Evolutionary conservation across 2,797 vertebrate species (phyloP), one percentile per base, ranked within the genome.

Genomic region (Benthosema pterotum): DNA sequence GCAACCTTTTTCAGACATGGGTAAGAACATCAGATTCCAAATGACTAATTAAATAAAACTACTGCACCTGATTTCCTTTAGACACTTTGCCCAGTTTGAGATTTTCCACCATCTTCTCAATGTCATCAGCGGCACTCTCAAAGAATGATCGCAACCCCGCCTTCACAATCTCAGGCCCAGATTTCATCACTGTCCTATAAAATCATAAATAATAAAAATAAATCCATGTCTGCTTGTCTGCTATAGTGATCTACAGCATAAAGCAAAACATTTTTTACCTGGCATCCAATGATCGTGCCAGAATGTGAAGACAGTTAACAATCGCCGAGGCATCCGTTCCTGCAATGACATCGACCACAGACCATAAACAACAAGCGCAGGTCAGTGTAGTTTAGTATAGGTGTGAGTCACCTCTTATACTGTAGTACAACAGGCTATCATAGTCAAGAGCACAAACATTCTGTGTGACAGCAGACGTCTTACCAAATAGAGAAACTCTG

Each of bases 91-190:
- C 96, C 5, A 98, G 91, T 73, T 95, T 93, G 9, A 98, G 92
- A 82, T 97, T 96, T 85, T 97, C 96, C 32, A 96, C 96, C 95
- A 95, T 97, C 89, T 98, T 98, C 82, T 98, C 96, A 0, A 98
- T 96, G 80, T 98, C 97, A 77, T 98, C 97, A 0, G 96, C 94
- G 1, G 97, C 96, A 0, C 96, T 94, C 84, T 98, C 96, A 38
- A 97, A 98, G 87, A 98, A 98, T 0, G 94, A 97, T 4, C 96
- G 89, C 61, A 98, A 86, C 1, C 96, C 95, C 0, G 96, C 96
- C 88, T 98, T 97, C 19, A 98, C 95, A 0, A 98, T 98, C 91
- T 98, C 97, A 0, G 97, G 97, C 4, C 96, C 97, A 0, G 97
- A 98, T 83, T 98, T 98, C 96, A 98, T 97, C 57, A 98, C 97